These are phyloP conservation scores for Carassius gibelio DNA, from an alignment of 2,113 vertebrate genomes.

Conservation along the genomic window DNA sequence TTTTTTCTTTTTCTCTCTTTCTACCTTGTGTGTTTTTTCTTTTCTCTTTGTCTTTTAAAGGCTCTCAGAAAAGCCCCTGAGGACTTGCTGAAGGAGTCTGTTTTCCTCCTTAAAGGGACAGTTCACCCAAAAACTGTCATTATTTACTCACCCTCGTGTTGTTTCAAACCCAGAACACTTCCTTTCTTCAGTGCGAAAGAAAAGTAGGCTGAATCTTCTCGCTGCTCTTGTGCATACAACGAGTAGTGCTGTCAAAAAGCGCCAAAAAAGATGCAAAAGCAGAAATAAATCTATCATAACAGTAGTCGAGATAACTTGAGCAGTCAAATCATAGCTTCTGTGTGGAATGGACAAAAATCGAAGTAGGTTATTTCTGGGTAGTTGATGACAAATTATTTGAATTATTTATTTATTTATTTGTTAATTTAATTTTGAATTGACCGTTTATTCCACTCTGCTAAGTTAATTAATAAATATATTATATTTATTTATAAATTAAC, in stretches of 20 bases:
- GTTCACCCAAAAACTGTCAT: neutral
- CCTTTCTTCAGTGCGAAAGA: neutral
- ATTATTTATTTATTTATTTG: neutral
- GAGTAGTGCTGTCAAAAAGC: neutral
- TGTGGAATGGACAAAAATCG: neutral
- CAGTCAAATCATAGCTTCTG: neutral
- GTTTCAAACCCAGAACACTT: neutral
- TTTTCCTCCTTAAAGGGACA: neutral
- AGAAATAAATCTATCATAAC: neutral
- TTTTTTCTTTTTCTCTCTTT: constrained; percentile 22
- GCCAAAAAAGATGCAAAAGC: neutral
- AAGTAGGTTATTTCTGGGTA: neutral
- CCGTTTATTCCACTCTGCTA: too few species aligned
- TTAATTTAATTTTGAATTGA: neutral
- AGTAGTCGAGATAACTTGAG: neutral
- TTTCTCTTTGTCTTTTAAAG: neutral
- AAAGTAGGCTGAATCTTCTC: neutral
- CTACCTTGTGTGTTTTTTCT: constrained; percentile 2
- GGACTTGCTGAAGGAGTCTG: neutral
- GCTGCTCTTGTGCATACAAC: neutral
- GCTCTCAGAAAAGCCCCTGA: neutral
- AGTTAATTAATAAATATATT: neutral
- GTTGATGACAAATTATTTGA: neutral
- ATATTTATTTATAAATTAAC: too few species aligned
- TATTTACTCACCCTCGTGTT: neutral